Evolutionary conservation across 2,797 vertebrate species (phyloP).

Genomic region (Muscicapa striata): DNA sequence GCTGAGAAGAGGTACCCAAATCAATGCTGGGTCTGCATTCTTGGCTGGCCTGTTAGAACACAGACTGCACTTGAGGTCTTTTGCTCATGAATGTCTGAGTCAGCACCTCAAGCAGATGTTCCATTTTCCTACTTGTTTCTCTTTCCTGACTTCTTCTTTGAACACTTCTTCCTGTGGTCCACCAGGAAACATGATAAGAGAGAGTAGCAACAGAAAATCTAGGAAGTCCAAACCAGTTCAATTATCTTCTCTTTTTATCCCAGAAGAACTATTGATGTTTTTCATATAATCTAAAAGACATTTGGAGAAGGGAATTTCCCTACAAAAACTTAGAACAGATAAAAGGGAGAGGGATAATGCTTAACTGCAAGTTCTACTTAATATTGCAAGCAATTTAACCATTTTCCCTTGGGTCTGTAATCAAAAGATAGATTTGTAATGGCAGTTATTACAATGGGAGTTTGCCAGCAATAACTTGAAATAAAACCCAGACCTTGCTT

Average conservation of each 20-base stretch:
- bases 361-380: neutral
- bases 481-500: neutral
- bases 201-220: neutral
- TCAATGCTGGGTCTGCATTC: neutral
- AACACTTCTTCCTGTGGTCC: neutral
- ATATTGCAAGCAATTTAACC: neutral
- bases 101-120: neutral
- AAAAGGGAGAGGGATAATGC: neutral
- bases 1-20: neutral
- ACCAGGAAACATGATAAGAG: neutral
- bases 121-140: neutral
- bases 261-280: neutral
- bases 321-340: neutral
- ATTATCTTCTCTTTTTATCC: neutral
- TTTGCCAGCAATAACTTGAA: conserved; percentile 40
- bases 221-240: neutral
- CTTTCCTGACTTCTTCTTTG: neutral
- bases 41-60: neutral
- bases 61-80: neutral
- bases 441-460: neutral
- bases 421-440: neutral
- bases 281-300: neutral
- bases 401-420: neutral
- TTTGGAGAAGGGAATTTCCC: neutral
- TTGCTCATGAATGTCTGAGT: neutral